phyloP scores from a whole-genome alignment of 2,888 invertebrate genomes.

The Biston betularia region DNA sequence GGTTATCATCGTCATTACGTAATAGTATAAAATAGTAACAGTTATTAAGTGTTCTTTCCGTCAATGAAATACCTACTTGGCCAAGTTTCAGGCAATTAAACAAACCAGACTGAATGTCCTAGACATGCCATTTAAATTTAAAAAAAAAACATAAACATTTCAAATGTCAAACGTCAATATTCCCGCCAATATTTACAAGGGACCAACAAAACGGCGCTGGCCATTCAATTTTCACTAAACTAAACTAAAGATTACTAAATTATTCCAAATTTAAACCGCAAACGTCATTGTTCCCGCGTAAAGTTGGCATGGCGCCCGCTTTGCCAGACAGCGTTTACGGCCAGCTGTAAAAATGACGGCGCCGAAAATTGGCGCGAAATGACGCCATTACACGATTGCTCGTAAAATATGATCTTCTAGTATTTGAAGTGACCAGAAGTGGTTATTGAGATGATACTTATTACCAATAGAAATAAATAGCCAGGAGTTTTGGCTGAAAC shows the following conservation, averaged over 20 bases:
- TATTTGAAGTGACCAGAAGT: conserved; percentile 19
- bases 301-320: conserved; percentile 37
- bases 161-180: conserved; percentile 8
- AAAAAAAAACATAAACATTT: conserved; percentile 4
- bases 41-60: background rate
- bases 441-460: conserved; percentile 21
- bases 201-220: conserved; percentile 3
- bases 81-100: background rate
- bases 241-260: conserved; percentile 10
- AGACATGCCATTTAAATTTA: conserved; percentile 1
- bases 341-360: conserved; percentile 40
- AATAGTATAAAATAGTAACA: background rate
- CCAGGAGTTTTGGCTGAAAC: background rate
- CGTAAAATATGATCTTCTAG: conserved; percentile 28
- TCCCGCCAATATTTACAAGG: conserved; percentile 4
- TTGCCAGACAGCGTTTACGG: conserved; percentile 44
- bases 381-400: conserved; percentile 19
- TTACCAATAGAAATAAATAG: background rate
- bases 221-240: conserved; percentile 24
- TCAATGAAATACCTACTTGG: conserved; percentile 11
- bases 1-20: conserved; percentile 3
- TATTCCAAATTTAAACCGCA: conserved; percentile 40
- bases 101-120: background rate
- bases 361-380: conserved; percentile 41
- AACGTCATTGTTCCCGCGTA: conserved; percentile 32